phyloP scores from a whole-genome alignment of 2,113 vertebrate species.

The Psittacus erithacus region DNA sequence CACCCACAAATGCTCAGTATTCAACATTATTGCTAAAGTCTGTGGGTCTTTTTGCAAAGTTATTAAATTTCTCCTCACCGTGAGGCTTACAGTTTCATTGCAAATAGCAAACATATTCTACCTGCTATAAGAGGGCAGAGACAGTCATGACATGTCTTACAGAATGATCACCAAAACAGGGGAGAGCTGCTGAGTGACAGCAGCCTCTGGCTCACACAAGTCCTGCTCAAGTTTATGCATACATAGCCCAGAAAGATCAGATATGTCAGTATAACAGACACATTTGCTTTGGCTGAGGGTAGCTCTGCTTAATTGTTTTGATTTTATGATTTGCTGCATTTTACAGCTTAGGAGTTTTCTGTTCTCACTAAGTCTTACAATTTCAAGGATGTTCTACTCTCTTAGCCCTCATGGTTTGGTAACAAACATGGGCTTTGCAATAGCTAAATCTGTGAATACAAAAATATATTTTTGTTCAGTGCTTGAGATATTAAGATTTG shows the following conservation, averaged over 20 bases:
- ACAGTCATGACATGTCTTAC: neutral
- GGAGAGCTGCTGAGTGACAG: neutral
- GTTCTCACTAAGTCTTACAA: neutral
- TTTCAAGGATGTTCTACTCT: neutral
- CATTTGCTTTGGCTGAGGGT: neutral
- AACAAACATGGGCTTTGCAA: neutral
- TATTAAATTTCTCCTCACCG: neutral
- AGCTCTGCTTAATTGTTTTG: neutral
- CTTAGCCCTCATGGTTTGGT: neutral
- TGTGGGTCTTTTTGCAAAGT: neutral
- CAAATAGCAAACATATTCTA: neutral
- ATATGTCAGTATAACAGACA: neutral
- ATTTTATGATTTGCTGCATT: neutral
- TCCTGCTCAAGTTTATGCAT: accelerated
- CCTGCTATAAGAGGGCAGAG: neutral
- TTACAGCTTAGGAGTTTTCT: neutral
- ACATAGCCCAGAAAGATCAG: neutral
- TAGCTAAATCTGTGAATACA: neutral
- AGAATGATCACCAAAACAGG: neutral
- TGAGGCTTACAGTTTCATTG: neutral
- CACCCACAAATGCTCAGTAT: neutral
- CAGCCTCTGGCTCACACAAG: neutral
- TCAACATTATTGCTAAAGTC: neutral
- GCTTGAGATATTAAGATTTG: neutral
- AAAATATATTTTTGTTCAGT: neutral